Base-by-base conservation (phyloP, 2,888 invertebrate species). In the Euproctis similis region DNA sequence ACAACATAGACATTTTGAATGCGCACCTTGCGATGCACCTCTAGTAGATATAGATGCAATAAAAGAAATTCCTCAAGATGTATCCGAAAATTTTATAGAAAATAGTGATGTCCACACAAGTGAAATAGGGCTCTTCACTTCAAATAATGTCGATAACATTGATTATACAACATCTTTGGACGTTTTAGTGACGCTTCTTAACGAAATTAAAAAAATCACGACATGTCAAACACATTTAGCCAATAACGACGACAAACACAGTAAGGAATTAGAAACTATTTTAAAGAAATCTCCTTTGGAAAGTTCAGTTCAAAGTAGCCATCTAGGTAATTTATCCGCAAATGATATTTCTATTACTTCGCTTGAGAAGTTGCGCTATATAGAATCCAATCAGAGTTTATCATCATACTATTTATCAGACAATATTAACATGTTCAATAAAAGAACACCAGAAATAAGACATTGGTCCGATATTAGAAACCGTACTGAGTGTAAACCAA, bases 161-260 rank as follows among this genome's bases (percentile, higher is more conserved):
- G 60, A 67, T 23, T 65, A 65, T 22, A 67, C 71, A 2, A 63
- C 70, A 9, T 81, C 81, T 3, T 59, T 84, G 5, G 82, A 81
- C 28, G 64, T 80, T 41, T 46, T 84, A 35, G 72, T 76, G 2
- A 69, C 70, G 8, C 57, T 84, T 24, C 53, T 84, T 25, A 76
- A 74, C 41, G 82, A 84, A 55, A 84, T 84, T 38, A 68, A 74
- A 44, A 80, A 74, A 30, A 80, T 82, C 31, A 71, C 75, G 2
- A 58, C 61, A 4, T 61, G 66, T 37, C 67, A 73, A 32, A 57
- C 63, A 4, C 53, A 65, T 24, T 47, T 62, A n/a, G 45, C 57
- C 2, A 48, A 34, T 2, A 28, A 36, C 17, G 36, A 45, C 12
- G 34, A 35, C 1, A 30, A 38, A 9, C 28, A 55, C 19, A 35